phyloP scores from a whole-genome alignment of 2,797 vertebrate species.

The Decapterus maruadsi region DNA sequence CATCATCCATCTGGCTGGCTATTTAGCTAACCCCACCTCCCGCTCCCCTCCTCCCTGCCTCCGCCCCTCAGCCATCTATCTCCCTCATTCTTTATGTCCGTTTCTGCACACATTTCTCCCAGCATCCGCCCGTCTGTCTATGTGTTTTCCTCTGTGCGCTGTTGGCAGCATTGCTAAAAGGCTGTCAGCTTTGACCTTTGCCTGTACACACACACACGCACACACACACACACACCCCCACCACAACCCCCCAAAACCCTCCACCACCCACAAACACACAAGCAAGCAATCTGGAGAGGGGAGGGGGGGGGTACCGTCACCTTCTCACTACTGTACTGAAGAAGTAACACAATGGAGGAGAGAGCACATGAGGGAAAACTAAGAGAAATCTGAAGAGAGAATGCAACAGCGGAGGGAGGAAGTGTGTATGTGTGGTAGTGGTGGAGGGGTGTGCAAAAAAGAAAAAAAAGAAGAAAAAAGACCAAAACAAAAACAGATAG shows the following conservation, averaged over 20 bases:
- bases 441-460: neutral
- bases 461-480: no score
- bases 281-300: slow-evolving; percentile 8
- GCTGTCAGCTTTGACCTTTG: slow-evolving; percentile 88
- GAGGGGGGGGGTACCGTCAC: slow-evolving; percentile 1
- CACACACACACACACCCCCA: slow-evolving; percentile 2
- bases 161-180: slow-evolving; percentile 80
- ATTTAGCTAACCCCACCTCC: slow-evolving; percentile 19
- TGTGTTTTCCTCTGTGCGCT: slow-evolving; percentile 63
- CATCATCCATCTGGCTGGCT: slow-evolving; percentile 52
- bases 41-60: neutral
- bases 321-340: slow-evolving; percentile 22
- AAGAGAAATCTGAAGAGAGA: slow-evolving; percentile 17
- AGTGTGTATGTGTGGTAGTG: no score
- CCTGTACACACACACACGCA: slow-evolving; percentile 30
- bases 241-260: slow-evolving; percentile 29
- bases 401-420: neutral
- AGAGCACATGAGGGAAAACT: neutral
- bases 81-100: slow-evolving; percentile 51
- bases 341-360: slow-evolving; percentile 1
- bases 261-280: slow-evolving; percentile 11
- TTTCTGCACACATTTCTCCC: slow-evolving; percentile 48
- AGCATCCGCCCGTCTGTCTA: slow-evolving; percentile 44
- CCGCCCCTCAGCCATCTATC: slow-evolving; percentile 51
- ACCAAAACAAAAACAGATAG: slow-evolving; percentile 8